These are phyloP conservation scores for Acrobasis consociella DNA, from an alignment of 2,888 invertebrate genomes.

Conservation along the genomic window DNA sequence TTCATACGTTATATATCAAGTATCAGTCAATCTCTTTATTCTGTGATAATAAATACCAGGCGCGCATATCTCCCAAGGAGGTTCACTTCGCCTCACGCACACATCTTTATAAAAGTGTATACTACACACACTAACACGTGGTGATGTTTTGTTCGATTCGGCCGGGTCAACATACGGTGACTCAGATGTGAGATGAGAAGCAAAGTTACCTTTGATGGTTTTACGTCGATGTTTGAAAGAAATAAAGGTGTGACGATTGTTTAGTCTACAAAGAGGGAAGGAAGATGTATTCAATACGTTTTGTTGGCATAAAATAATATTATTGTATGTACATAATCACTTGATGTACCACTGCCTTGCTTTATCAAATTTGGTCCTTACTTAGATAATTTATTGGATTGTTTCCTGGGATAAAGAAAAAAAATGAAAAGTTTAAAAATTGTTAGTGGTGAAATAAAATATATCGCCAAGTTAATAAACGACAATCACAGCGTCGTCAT, in stretches of 20 bases:
- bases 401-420: too few species aligned
- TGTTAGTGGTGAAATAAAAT: too few species aligned
- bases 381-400: too few species aligned
- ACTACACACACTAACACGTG: conserved; percentile 27
- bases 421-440: too few species aligned
- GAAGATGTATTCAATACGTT: too few species aligned
- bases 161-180: conserved; percentile 57
- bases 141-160: conserved; percentile 39
- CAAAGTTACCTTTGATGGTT: conserved; percentile 18
- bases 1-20: conserved; percentile 3
- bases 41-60: conserved; percentile 40
- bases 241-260: background rate
- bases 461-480: too few species aligned
- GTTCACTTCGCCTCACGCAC: conserved; percentile 24
- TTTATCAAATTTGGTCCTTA: too few species aligned
- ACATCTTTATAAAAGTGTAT: conserved; percentile 33
- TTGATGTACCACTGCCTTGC: too few species aligned
- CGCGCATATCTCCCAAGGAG: conserved; percentile 42
- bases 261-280: background rate
- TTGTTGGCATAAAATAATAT: too few species aligned
- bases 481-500: too few species aligned
- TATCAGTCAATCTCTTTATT: conserved; percentile 18
- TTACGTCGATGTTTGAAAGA: background rate
- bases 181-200: conserved; percentile 51
- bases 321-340: too few species aligned